Evolutionary conservation across 2,113 vertebrate genomes (phyloP).

Genomic region (Serranochromis macrocephalus): DNA sequence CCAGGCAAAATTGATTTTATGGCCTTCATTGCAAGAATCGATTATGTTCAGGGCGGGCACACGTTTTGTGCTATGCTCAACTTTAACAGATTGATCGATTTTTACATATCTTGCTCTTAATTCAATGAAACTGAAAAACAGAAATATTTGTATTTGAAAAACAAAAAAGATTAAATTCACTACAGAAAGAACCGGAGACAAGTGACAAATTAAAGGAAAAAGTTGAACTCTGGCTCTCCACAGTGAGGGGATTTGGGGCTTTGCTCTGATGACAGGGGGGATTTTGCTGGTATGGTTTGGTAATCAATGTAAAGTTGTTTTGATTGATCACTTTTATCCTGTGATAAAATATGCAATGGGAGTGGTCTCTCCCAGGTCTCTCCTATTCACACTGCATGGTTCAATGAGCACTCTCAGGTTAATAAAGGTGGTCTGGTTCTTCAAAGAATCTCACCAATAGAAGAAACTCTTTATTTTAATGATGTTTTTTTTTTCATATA

Average conservation of each 20-base stretch:
- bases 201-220: background rate
- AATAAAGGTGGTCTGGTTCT: background rate
- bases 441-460: background rate
- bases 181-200: background rate
- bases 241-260: background rate
- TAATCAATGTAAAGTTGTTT: background rate
- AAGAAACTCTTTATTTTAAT: background rate
- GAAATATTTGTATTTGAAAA: background rate
- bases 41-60: background rate
- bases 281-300: background rate
- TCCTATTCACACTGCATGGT: background rate
- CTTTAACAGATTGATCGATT: background rate
- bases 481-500: background rate
- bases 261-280: background rate
- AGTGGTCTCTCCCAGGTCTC: background rate
- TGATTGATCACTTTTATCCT: background rate
- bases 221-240: background rate
- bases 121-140: background rate
- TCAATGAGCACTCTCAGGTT: background rate
- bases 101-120: background rate
- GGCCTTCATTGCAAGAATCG: slow-evolving; percentile 2
- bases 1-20: background rate
- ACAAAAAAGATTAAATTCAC: background rate
- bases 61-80: background rate
- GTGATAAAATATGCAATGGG: background rate